phyloP scores from a whole-genome alignment of 2,113 vertebrate species.

The Otocyon megalotis region DNA sequence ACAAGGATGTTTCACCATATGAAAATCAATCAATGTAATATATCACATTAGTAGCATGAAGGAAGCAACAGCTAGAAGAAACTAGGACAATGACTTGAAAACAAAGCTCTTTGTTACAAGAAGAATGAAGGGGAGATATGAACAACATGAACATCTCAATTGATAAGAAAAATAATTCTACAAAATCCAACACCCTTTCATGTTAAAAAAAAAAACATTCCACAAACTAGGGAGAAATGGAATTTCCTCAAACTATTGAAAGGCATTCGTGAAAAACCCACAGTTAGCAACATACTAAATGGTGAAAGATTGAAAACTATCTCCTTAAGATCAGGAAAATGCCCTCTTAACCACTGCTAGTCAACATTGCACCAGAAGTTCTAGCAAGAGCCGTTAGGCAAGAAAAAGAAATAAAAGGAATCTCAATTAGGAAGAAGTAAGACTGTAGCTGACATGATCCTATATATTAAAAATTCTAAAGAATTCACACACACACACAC shows the following conservation, averaged over 20 bases:
- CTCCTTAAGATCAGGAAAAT: background rate
- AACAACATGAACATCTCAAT: background rate
- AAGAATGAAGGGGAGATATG: background rate
- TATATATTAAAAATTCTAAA: slow-evolving; percentile 23
- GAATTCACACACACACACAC: background rate
- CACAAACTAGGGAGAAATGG: background rate
- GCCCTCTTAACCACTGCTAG: background rate
- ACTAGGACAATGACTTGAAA: background rate
- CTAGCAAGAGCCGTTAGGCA: slow-evolving; percentile 7
- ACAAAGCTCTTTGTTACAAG: background rate
- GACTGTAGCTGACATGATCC: background rate
- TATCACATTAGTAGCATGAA: background rate
- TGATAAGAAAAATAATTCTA: slow-evolving; percentile 20
- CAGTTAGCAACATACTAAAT: background rate
- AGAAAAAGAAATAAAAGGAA: background rate
- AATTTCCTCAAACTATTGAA: slow-evolving; percentile 23
- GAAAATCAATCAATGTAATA: background rate
- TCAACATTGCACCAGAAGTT: background rate
- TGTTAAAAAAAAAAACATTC: background rate
- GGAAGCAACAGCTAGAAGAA: background rate
- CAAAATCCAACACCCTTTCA: slow-evolving; percentile 22
- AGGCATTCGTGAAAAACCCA: slow-evolving; percentile 38
- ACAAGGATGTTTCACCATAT: background rate
- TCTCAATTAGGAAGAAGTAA: background rate
- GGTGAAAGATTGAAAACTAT: background rate